Evolutionary conservation across 1,140 invertebrate genomes (phyloP).

Genomic region (Palaemon carinicauda): DNA sequence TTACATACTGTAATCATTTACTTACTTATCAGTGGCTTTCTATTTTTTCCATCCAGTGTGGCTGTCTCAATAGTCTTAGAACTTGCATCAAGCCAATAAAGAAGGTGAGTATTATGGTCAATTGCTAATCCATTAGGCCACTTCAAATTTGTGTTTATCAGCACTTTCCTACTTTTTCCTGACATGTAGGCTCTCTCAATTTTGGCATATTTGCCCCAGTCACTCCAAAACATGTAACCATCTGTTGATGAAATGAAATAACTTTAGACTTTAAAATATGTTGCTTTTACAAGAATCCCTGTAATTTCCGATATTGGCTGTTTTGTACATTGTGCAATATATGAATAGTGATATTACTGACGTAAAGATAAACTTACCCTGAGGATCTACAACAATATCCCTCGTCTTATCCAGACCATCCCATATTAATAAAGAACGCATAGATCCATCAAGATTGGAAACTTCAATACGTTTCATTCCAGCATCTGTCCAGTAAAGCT

Average conservation of each 20-base stretch:
- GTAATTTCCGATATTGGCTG: neutral
- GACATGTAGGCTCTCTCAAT: constrained; percentile 67
- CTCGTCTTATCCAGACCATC: constrained; percentile 88
- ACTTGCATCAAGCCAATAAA: constrained; percentile 97
- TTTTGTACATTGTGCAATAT: neutral
- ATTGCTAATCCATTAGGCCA: constrained; percentile 96
- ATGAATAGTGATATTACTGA: neutral
- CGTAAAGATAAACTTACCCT: constrained; percentile 45
- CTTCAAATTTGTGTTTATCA: constrained; percentile 82
- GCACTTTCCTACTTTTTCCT: constrained; percentile 75
- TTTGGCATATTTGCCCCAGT: constrained; percentile 78
- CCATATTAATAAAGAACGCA: constrained; percentile 80
- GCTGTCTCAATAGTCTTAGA: constrained; percentile 89
- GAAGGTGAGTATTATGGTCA: constrained; percentile 83
- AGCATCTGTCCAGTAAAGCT: constrained; percentile 88
- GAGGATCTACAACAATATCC: constrained; percentile 79
- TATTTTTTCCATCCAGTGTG: constrained; percentile 74
- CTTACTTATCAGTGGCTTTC: constrained; percentile 74
- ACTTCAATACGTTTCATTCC: constrained; percentile 84
- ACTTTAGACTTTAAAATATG: neutral
- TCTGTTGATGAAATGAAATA: constrained; percentile 58
- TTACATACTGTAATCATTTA: no score
- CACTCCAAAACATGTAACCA: constrained; percentile 90
- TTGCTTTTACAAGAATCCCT: no score
- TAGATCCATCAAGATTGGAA: constrained; percentile 66